Base-by-base conservation (phyloP, 2,113 vertebrate genomes). In the Eurystomus gularis region DNA sequence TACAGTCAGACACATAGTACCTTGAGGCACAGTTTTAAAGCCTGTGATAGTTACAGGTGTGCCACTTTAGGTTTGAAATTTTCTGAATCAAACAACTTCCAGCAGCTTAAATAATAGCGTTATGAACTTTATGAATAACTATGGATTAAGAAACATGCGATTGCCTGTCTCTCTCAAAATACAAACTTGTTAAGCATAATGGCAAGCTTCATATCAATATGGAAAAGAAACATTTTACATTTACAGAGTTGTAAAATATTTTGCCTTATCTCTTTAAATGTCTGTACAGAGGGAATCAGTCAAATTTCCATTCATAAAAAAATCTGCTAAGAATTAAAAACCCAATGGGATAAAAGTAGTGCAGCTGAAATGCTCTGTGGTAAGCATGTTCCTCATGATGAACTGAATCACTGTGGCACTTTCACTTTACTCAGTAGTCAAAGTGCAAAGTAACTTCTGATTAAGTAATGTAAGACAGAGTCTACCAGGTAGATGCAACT, bases 371-470 rank as follows among this genome's bases (percentile, higher is more conserved):
- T 21, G 29, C 29, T 75, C 12, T 57, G 10, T 39, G 55, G 19
- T 49, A 58, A 76, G 51, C 17, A 18, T 8, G 6, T 49, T 73
- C 33, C 76, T 88, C 25, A 14, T 37, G 7, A 24, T 55, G 6
- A 75, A 15, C 17, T 79, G 11, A 71, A 57, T 29, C 58, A 51
- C 55, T 28, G 23, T 29, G 12, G 20, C 28, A 42, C 42, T 20
- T 93, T 52, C 51, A 13, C 60, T 83, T 79, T 66, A 52, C 49
- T 78, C 46, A 39, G 2, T 82, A 66, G 77, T 85, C 81, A 75
- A 92, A 82, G 80, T 85, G 60, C 51, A 81, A 95, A 95, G 73
- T 83, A 93, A 89, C 31, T 80, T 65, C 68, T 82, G 61, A 92
- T 66, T 51, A 92, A 92, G 33, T 60, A 76, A 79, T 20, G 13